Conservation (phyloP, 2,797 vertebrate species). For the Borostomias antarcticus region DNA sequence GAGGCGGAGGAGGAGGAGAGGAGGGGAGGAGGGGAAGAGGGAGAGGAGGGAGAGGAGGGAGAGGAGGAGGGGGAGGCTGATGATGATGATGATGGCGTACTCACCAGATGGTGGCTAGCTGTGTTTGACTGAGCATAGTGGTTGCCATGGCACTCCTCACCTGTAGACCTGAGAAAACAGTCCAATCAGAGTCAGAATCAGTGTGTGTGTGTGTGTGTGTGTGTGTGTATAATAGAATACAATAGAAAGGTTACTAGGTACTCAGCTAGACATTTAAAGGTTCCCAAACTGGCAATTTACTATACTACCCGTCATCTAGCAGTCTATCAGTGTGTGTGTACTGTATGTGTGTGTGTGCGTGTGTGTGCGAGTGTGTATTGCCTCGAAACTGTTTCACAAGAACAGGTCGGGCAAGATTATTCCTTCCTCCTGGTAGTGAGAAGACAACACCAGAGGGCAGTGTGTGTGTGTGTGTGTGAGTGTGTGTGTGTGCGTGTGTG, state of each 20-base stretch:
- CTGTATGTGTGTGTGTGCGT: conserved; percentile 18
- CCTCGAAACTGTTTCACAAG: conserved; percentile 26
- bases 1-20: background rate
- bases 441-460: too few species aligned
- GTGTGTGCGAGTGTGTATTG: conserved; percentile 22
- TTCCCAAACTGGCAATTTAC: too few species aligned
- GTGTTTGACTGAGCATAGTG: conserved; percentile 93
- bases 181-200: background rate
- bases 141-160: conserved; percentile 90
- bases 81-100: conserved; percentile 47
- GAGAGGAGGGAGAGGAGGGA: too few species aligned
- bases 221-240: background rate
- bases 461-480: too few species aligned
- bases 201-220: background rate
- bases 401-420: too few species aligned
- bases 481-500: too few species aligned
- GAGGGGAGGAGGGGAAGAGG: too few species aligned
- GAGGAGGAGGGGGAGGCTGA: background rate
- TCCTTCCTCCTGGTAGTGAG: too few species aligned
- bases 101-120: conserved; percentile 98
- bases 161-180: conserved; percentile 85
- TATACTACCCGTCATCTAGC: too few species aligned
- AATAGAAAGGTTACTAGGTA: too few species aligned
- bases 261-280: too few species aligned
- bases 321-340: too few species aligned